These are phyloP conservation scores for Petroica traversi DNA, from an alignment of 2,113 vertebrate genomes.

Conservation along the genomic window DNA sequence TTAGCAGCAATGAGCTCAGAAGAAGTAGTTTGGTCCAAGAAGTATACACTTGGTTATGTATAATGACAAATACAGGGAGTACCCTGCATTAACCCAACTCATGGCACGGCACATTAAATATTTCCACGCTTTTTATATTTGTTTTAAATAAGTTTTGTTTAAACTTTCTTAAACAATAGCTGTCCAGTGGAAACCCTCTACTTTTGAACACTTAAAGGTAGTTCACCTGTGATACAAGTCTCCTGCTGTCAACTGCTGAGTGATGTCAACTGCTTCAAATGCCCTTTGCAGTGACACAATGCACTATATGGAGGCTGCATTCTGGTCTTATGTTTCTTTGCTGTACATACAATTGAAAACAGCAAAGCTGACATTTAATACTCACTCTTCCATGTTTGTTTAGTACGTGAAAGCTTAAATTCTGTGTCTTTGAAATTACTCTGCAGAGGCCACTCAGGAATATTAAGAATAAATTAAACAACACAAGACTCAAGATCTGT, in stretches of 20 bases:
- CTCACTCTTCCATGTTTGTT: constrained; percentile 9
- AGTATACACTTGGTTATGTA: not conserved
- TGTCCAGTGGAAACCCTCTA: not conserved
- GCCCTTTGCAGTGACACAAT: not conserved
- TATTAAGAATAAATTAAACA: constrained; percentile 58
- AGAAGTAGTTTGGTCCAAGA: not conserved
- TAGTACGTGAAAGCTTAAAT: constrained; percentile 44
- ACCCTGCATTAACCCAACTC: not conserved
- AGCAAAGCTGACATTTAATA: constrained; percentile 6
- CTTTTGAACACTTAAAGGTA: not conserved
- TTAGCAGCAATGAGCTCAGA: not conserved
- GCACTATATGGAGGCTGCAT: not conserved
- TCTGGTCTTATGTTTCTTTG: not conserved
- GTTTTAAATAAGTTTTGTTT: no score
- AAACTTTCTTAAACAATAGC: not conserved
- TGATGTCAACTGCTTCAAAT: not conserved
- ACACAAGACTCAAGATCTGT: not conserved
- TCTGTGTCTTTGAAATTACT: constrained; percentile 49
- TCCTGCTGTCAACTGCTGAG: not conserved
- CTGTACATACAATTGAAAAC: not conserved
- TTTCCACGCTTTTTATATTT: not conserved
- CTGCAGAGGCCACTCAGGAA: constrained; percentile 49
- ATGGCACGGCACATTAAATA: not conserved
- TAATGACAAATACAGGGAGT: not conserved
- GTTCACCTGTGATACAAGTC: not conserved